Evolutionary conservation across 1,140 invertebrate species (phyloP).

Genomic region (Brevipalpus yothersi): DNA sequence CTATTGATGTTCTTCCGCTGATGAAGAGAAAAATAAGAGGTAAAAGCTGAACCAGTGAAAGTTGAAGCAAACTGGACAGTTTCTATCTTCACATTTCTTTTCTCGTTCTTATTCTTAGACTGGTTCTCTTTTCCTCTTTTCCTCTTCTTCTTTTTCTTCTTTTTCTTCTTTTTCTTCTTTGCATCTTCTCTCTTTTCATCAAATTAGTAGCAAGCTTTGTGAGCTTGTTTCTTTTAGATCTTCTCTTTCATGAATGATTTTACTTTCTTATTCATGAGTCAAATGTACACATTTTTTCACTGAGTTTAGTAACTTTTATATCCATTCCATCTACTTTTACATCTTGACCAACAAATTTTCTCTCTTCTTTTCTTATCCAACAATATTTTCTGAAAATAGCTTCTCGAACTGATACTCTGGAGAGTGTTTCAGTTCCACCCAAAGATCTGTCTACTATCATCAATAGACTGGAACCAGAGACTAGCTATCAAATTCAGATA

Average conservation of each 20-base stretch:
- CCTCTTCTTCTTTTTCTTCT: background rate
- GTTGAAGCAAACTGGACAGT: background rate
- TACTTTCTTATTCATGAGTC: too few species aligned
- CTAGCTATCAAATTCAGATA: conserved; percentile 82
- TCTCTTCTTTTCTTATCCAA: background rate
- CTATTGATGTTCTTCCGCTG: too few species aligned
- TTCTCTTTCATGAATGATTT: too few species aligned
- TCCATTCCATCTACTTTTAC: background rate
- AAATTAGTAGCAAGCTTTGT: background rate
- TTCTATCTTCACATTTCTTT: too few species aligned
- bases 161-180: too few species aligned
- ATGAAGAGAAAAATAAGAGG: too few species aligned
- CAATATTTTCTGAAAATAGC: background rate
- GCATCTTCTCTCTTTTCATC: background rate
- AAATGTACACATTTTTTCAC: too few species aligned
- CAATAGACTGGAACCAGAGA: conserved; percentile 52
- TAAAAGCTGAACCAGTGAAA: too few species aligned
- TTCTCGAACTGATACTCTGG: background rate
- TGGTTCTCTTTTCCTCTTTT: too few species aligned
- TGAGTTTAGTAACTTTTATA: background rate
- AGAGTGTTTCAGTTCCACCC: conserved; percentile 29
- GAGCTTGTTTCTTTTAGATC: background rate
- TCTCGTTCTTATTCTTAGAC: too few species aligned
- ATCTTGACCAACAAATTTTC: background rate
- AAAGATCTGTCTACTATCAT: conserved; percentile 48